Evolutionary conservation across 2,113 vertebrate genomes (phyloP).

Genomic region (Ranitomeya variabilis): DNA sequence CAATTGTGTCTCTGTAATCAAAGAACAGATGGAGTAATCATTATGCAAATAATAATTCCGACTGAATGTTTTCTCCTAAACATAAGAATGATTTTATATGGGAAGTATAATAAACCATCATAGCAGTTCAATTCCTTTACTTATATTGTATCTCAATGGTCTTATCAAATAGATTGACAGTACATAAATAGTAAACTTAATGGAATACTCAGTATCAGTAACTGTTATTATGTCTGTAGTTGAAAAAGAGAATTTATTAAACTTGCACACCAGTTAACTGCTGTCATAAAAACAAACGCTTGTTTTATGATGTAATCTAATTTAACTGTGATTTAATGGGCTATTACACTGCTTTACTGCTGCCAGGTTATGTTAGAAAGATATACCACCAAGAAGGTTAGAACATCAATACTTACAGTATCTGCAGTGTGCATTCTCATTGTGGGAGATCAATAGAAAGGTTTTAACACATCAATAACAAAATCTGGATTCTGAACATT

Average conservation of each 20-base stretch:
- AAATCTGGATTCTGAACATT: not conserved
- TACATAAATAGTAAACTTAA: conserved; percentile 41
- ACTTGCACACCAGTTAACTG: conserved; percentile 43
- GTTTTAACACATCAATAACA: not conserved
- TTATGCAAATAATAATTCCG: conserved; percentile 12
- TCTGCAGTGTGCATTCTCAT: not conserved
- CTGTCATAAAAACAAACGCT: conserved; percentile 47
- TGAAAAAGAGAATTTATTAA: conserved; percentile 48
- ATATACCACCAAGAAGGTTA: conserved; percentile 18
- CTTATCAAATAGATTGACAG: conserved; percentile 48
- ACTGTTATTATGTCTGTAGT: conserved; percentile 41
- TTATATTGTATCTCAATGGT: conserved; percentile 33
- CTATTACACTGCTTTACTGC: conserved; percentile 53
- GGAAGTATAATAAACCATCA: not conserved
- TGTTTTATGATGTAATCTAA: conserved; percentile 56
- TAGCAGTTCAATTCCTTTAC: not conserved
- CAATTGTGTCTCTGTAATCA: not conserved
- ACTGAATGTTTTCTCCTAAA: conserved; percentile 7
- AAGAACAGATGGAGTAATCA: not conserved
- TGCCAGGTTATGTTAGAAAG: conserved; percentile 28
- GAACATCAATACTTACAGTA: not conserved
- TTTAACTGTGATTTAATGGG: conserved; percentile 56
- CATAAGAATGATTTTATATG: conserved; percentile 22
- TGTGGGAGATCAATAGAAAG: not conserved
- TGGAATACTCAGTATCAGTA: conserved; percentile 40